Base-by-base conservation (phyloP, 2,888 invertebrate species). In the Agapostemon virescens region DNA sequence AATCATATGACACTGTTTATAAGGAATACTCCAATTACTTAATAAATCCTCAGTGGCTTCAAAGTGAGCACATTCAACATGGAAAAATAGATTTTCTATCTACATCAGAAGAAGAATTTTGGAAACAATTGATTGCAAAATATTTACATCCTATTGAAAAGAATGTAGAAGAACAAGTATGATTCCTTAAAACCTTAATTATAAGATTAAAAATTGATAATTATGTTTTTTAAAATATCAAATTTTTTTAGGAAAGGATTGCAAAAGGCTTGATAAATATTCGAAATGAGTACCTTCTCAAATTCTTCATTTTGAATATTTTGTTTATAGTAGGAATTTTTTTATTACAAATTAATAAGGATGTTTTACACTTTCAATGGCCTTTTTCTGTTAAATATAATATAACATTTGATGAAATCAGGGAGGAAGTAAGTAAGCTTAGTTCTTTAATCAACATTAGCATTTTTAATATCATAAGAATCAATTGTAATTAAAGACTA, bases 61-160 rank as follows among this genome's bases (percentile, higher is more conserved):
- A 96, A 85, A 96, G 96, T 87, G 94, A 94, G 33, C 93, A 94
- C 38, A 91, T 97, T 17, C 94, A 94, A 66, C 94, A 95, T 80
- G 96, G 96, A 0, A 95, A 95, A 69, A 94, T 96, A 2, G 95
- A 95, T 55, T 95, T 95, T 87, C 93, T 98, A 58, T 93, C 94
- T 0, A 93, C 94, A 20, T 93, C 94, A 61, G 97, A 98, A 91
- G 94, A 94, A 69, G 93, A 93, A 30, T 98, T 98, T 93, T 98
- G 97, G 97, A 94, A 94, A 74, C 95, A 96, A 71, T 92, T 98
- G 71, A 95, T 98, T 72, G 94, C 95, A 66, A 95, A 95, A 89
- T 97, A 98, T 92, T 93, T 98, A 30, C 94, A 95, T 87, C 97
- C 97, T 0, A 94, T 97, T 69, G 95, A 95, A 83, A 94, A 95